Conservation (phyloP, 2,113 vertebrate species). For the Oxygymnocypris stewartii region DNA sequence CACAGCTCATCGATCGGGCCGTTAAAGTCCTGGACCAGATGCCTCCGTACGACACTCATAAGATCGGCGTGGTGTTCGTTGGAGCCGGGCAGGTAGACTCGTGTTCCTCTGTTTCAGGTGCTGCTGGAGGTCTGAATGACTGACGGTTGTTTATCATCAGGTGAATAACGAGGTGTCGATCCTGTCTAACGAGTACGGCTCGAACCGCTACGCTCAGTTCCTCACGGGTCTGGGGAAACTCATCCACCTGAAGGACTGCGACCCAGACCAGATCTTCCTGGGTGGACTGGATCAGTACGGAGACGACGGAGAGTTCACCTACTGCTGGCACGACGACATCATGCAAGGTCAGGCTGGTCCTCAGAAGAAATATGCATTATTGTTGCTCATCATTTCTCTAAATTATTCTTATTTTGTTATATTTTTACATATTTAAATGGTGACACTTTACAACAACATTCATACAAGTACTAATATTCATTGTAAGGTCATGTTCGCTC, state of each 20-base stretch:
- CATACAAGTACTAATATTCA: no score
- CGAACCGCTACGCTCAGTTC: slow-evolving; percentile 92
- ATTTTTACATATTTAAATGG: no score
- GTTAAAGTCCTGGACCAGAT: slow-evolving; percentile 97
- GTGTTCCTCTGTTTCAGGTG: neutral
- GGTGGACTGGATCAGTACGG: slow-evolving; percentile 91
- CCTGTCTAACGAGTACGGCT: slow-evolving; percentile 95
- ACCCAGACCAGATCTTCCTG: slow-evolving; percentile 95
- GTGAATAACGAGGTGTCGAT: slow-evolving; percentile 88
- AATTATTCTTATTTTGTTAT: no score
- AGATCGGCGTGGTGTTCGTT: slow-evolving; percentile 96
- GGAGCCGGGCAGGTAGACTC: slow-evolving; percentile 89
- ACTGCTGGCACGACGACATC: slow-evolving; percentile 99
- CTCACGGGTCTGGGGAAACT: slow-evolving; percentile 91
- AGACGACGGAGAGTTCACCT: slow-evolving; percentile 96
- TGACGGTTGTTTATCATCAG: slow-evolving; percentile 63
- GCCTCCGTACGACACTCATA: slow-evolving; percentile 95
- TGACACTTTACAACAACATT: no score
- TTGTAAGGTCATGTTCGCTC: no score
- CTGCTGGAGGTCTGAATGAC: neutral
- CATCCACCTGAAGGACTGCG: slow-evolving; percentile 95
- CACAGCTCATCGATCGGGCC: slow-evolving; percentile 88
- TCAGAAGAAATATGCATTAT: no score
- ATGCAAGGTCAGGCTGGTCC: slow-evolving; percentile 83
- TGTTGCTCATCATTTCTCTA: no score